Conservation (phyloP, 2,888 invertebrate species). For the Philaethria dido region DNA sequence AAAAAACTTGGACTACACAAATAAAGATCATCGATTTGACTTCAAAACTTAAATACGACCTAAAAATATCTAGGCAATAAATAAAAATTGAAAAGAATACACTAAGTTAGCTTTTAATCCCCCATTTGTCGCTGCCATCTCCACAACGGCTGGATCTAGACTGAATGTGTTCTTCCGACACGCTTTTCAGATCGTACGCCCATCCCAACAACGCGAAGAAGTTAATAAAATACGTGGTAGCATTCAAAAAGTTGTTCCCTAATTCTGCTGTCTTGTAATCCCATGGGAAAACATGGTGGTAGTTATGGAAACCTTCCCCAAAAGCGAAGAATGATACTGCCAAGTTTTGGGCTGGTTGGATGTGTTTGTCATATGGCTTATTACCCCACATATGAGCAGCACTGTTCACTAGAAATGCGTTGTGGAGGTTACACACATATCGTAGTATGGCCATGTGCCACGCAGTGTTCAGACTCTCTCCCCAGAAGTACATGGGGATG, state of each 20-base stretch:
- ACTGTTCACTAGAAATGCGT: constrained; percentile 85
- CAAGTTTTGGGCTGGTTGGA: constrained; percentile 51
- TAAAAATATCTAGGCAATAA: neutral
- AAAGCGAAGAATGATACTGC: constrained; percentile 50
- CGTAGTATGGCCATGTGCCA: constrained; percentile 73
- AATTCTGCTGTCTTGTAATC: constrained; percentile 60
- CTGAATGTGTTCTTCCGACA: constrained; percentile 46
- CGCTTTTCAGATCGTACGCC: constrained; percentile 62
- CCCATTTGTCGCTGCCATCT: constrained; percentile 53
- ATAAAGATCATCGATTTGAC: neutral
- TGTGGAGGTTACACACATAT: constrained; percentile 83
- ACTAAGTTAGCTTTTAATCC: constrained; percentile 18
- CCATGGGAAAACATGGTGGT: constrained; percentile 62
- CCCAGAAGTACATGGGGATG: constrained; percentile 84
- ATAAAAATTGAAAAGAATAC: neutral
- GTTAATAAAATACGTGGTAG: constrained; percentile 59
- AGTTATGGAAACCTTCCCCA: constrained; percentile 65
- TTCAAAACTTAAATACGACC: neutral
- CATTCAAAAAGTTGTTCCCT: constrained; percentile 50
- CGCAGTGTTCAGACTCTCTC: constrained; percentile 70
- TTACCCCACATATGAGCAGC: constrained; percentile 82
- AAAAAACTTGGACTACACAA: neutral
- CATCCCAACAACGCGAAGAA: constrained; percentile 60
- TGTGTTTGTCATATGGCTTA: constrained; percentile 70
- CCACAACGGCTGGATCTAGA: constrained; percentile 50